Conservation (phyloP, 2,797 vertebrate species). For the Tiaroga cobitis region DNA sequence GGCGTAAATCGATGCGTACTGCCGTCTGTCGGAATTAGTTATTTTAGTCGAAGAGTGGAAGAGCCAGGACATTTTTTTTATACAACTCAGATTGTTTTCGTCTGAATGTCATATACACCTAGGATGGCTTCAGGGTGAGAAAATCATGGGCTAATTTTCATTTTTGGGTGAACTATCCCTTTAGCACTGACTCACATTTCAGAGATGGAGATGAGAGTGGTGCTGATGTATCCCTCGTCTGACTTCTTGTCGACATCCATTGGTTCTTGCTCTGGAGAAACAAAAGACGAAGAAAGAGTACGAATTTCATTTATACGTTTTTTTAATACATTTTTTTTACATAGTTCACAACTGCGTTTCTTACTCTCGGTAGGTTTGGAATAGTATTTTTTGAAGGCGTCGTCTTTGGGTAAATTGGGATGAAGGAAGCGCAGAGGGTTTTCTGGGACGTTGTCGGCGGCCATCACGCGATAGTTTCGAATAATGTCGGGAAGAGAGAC, state of each 20-base stretch:
- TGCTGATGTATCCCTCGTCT: slow-evolving; percentile 90
- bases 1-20: too few relatives aligned
- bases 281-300: neutral
- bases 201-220: slow-evolving; percentile 94
- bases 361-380: slow-evolving; percentile 89
- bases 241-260: slow-evolving; percentile 86
- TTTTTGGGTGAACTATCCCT: too few relatives aligned
- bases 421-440: slow-evolving; percentile 93
- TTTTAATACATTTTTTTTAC: neutral
- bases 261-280: slow-evolving; percentile 82
- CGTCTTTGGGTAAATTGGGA: slow-evolving; percentile 89
- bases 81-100: too few relatives aligned
- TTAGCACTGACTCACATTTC: slow-evolving; percentile 87
- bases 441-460: slow-evolving; percentile 94
- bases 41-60: too few relatives aligned
- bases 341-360: slow-evolving; percentile 41
- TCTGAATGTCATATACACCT: too few relatives aligned
- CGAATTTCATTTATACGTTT: neutral
- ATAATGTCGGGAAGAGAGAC: slow-evolving; percentile 96
- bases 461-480: slow-evolving; percentile 97
- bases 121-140: too few relatives aligned
- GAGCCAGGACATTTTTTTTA: too few relatives aligned
- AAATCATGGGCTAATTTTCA: too few relatives aligned
- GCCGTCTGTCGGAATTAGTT: too few relatives aligned
- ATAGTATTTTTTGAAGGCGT: slow-evolving; percentile 95